These are phyloP conservation scores for Teleogryllus oceanicus DNA, from an alignment of 2,888 invertebrate species.

Conservation along the genomic window DNA sequence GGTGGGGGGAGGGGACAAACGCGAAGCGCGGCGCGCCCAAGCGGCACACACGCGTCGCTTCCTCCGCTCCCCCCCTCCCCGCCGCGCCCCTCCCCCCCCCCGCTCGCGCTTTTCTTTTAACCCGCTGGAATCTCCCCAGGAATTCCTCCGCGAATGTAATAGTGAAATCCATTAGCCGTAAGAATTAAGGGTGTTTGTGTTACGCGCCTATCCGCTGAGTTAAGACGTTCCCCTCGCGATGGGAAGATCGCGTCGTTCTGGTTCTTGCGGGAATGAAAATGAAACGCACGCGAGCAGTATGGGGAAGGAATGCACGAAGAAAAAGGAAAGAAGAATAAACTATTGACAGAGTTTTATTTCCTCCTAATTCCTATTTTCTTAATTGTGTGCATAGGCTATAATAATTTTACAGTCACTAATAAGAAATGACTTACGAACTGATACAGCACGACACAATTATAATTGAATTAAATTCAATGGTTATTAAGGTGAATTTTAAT, in stretches of 20 bases:
- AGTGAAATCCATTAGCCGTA: conserved; percentile 18
- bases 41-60: not conserved
- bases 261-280: not conserved
- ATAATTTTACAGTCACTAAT: no score
- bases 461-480: no score
- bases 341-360: not conserved
- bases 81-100: no score
- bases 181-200: conserved; percentile 18
- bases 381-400: no score
- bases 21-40: not conserved
- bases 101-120: no score
- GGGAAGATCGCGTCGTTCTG: not conserved
- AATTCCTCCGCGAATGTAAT: conserved; percentile 1
- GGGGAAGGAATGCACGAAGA: not conserved
- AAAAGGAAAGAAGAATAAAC: not conserved
- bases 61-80: not conserved
- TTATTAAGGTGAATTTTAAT: no score
- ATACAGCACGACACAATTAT: no score
- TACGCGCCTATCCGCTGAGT: not conserved
- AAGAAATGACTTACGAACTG: no score
- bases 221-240: not conserved
- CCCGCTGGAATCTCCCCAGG: not conserved
- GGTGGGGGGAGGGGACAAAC: not conserved
- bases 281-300: not conserved
- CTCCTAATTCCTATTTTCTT: no score